A percentile compares a stretch with the other conserved stretches of the same genome.
Conservation (phyloP, 1,140 invertebrate genomes). For the Macrobrachium nipponense region DNA sequence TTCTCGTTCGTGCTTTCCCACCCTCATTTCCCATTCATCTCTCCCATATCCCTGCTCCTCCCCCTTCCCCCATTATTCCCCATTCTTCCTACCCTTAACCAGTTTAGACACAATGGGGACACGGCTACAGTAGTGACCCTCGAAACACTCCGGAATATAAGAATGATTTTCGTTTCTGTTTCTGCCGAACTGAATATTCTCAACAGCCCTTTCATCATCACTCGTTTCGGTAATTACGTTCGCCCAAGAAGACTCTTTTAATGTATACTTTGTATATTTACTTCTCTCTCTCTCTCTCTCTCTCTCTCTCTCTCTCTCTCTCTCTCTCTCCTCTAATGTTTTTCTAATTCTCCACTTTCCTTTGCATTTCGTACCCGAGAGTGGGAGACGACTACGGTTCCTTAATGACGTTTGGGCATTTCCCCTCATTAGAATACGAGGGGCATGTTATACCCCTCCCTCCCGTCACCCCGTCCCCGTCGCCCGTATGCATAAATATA, state of each 20-base stretch:
- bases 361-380: neutral
- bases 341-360: neutral
- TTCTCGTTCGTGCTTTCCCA: slow-evolving; percentile 6
- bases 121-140: too few relatives aligned
- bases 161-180: too few relatives aligned
- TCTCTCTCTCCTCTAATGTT: slow-evolving; percentile 1
- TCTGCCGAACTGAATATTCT: too few relatives aligned
- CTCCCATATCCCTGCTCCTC: neutral
- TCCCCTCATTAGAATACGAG: slow-evolving; percentile 53
- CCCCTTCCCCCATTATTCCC: neutral
- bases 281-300: neutral
- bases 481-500: too few relatives aligned
- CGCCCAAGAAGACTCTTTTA: too few relatives aligned
- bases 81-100: too few relatives aligned
- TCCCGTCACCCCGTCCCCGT: neutral
- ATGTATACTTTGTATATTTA: too few relatives aligned
- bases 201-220: too few relatives aligned
- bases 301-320: slow-evolving; percentile 6
- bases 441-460: slow-evolving; percentile 16
- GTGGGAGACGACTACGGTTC: neutral
- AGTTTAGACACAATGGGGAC: too few relatives aligned
- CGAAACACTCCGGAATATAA: too few relatives aligned
- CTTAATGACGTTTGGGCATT: slow-evolving; percentile 29
- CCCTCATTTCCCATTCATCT: slow-evolving; percentile 9
- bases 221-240: too few relatives aligned